Conservation (phyloP, 2,888 invertebrate species). For the Atrina japonica region DNA sequence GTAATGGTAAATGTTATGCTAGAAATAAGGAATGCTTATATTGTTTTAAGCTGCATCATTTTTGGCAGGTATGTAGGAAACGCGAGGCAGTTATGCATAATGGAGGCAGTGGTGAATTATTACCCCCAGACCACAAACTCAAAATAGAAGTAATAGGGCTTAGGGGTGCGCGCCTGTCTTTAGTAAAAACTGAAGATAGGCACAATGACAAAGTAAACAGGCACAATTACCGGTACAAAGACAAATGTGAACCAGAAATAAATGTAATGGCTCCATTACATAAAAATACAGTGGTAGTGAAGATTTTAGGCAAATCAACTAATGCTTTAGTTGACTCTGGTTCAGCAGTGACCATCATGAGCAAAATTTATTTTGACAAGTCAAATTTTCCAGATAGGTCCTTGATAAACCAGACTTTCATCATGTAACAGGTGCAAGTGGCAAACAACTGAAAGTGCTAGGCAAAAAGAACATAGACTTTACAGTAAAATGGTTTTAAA, state of each 20-base stretch:
- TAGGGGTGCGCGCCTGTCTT: no score
- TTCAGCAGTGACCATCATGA: constrained; percentile 13
- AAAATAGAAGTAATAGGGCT: background rate
- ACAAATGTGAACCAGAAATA: constrained; percentile 10
- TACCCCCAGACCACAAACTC: no score
- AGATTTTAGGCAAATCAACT: background rate
- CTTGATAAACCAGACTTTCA: background rate
- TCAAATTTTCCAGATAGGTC: background rate
- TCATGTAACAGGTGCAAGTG: constrained; percentile 10
- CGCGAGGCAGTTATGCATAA: no score
- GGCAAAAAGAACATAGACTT: constrained; percentile 8
- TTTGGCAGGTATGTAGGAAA: no score
- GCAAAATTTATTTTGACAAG: constrained; percentile 1
- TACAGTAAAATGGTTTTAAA: constrained; percentile 4
- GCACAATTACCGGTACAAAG: no score
- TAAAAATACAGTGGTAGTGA: background rate
- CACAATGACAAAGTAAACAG: background rate
- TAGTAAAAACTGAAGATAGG: no score
- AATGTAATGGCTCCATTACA: constrained; percentile 1
- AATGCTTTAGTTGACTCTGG: constrained; percentile 24
- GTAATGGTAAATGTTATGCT: background rate
- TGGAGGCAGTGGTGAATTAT: no score
- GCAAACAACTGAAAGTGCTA: constrained; percentile 16
- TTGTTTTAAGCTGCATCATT: no score
- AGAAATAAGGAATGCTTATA: constrained; percentile 8